phyloP scores from a whole-genome alignment of 1,140 invertebrate species.

The Pseudobourletiella spinata region DNA sequence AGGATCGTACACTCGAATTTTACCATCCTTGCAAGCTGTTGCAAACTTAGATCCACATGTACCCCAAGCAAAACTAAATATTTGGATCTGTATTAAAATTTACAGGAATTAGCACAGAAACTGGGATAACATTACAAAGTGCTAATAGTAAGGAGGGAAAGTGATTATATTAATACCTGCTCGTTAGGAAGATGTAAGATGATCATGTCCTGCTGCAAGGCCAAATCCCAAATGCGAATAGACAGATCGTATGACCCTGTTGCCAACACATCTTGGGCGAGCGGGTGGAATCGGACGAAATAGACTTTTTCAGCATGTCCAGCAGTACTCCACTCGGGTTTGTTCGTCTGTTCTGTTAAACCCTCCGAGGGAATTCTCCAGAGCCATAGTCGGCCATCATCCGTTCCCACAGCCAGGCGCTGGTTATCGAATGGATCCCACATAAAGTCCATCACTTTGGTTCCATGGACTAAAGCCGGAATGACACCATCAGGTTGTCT shows the following conservation, averaged over 20 bases:
- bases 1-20: conserved; percentile 70
- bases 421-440: conserved; percentile 84
- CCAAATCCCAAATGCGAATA: conserved; percentile 73
- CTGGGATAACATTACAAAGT: background rate
- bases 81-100: conserved; percentile 46
- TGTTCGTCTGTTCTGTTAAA: conserved; percentile 60
- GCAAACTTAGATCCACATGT: conserved; percentile 73
- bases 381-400: conserved; percentile 77
- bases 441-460: conserved; percentile 80
- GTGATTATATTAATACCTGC: conserved; percentile 44
- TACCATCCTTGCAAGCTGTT: conserved; percentile 81
- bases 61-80: conserved; percentile 85
- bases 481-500: conserved; percentile 68
- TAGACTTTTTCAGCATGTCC: conserved; percentile 85
- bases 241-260: conserved; percentile 82
- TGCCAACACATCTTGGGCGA: conserved; percentile 71
- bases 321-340: conserved; percentile 49
- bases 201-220: conserved; percentile 47
- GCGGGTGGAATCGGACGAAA: conserved; percentile 80
- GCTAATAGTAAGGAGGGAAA: too few species aligned
- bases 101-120: conserved; percentile 13
- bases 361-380: conserved; percentile 69
- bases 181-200: conserved; percentile 60
- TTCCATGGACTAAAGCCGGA: conserved; percentile 76
- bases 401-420: conserved; percentile 71